Base-by-base conservation (phyloP, 2,797 vertebrate species). In the Chromis chromis region DNA sequence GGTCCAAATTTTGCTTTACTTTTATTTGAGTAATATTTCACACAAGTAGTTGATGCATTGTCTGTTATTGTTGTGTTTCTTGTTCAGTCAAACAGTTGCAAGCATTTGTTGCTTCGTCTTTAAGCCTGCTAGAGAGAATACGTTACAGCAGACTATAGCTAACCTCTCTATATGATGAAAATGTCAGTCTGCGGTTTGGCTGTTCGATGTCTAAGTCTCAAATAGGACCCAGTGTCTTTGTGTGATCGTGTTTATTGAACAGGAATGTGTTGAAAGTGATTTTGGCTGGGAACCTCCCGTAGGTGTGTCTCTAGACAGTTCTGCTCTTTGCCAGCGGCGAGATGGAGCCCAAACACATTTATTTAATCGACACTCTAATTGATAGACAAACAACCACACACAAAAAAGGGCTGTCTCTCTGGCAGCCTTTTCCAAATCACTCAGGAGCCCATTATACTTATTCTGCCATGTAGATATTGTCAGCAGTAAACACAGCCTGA, bases 291-390 rank as follows among this genome's bases (percentile, higher is more conserved):
- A 67, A 58, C 54, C 53, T 79, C 61, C 55, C 61, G 55, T 76
- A 83, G 65, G 71, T 82, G 74, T 80, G 64, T 76, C 78, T 86
- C 79, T 22, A 69, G 59, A 83, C 70, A 62, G 55, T 52, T 73
- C 21, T 55, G 64, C 67, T 67, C 62, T 76, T 74, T 77, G 79
- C 81, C 81, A 78, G 62, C 40, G 31, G 70, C 56, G 31, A 75
- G 64, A 84, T 46, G 71, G 79, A 75, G 64, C 81, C 68, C 79
- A 62, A 57, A 56, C 70, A 76, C 74, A 80, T 74, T 75, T 67
- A 84, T 85, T 83, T 79, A 70, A 81, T 83, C 48, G 31, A 63
- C 73, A 55, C 59, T 87, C 31, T 79, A 86, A 86, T 83, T 78
- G 76, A 67, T 63, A 75, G 78, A 85, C 80, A 78, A 80, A 80